Evolutionary conservation across 2,888 invertebrate species (phyloP).

Genomic region (Rhopalosiphum nymphaeae): DNA sequence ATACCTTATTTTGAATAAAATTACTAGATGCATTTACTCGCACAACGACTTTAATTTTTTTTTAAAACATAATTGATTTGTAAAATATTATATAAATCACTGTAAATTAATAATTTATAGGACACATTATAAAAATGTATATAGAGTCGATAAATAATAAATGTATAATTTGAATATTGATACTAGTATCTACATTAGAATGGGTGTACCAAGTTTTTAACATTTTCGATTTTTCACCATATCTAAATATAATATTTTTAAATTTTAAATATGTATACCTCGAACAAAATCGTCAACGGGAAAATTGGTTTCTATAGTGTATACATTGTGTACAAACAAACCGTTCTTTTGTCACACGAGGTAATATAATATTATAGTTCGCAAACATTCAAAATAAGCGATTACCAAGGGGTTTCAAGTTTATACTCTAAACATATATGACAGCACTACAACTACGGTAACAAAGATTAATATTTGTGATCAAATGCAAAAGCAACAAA

Average conservation of each 20-base stretch:
- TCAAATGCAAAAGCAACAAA: slow-evolving; percentile 43
- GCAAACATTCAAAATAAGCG: neutral
- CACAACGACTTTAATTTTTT: neutral
- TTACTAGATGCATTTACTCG: neutral
- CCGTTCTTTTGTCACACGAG: neutral
- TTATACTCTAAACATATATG: slow-evolving; percentile 16
- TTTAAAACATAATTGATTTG: neutral
- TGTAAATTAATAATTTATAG: neutral
- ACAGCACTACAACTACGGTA: neutral
- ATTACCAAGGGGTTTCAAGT: slow-evolving; percentile 18
- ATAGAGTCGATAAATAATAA: neutral
- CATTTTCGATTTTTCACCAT: neutral
- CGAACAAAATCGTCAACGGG: neutral
- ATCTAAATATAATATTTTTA: neutral
- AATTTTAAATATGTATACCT: neutral
- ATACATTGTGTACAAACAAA: neutral
- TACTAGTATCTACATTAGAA: neutral
- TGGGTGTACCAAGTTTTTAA: neutral
- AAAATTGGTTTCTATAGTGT: neutral
- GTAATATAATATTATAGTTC: neutral
- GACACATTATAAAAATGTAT: neutral
- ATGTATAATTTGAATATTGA: too few relatives aligned
- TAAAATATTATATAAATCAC: neutral
- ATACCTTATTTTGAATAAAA: neutral
- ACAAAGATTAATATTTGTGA: slow-evolving; percentile 45